phyloP scores from a whole-genome alignment of 2,113 vertebrate species.

The Rhea americana region DNA sequence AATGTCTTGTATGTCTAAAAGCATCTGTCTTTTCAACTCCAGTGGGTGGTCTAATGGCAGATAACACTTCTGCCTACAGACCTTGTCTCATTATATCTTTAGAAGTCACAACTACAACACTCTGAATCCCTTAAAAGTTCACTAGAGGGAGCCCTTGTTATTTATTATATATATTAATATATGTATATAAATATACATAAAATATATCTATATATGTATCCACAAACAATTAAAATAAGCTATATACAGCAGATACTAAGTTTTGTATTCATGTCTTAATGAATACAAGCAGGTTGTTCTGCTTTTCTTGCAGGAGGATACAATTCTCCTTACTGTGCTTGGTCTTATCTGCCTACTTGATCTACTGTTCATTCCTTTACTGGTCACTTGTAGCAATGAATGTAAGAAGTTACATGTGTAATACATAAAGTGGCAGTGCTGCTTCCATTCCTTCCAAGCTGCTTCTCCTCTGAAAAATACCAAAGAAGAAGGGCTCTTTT shows the following conservation, averaged over 20 bases:
- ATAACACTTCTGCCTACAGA: neutral
- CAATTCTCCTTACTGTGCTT: neutral
- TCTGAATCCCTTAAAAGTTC: neutral
- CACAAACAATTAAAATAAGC: neutral
- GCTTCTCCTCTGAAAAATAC: neutral
- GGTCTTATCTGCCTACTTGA: neutral
- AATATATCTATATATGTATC: neutral
- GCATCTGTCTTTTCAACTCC: neutral
- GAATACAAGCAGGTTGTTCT: neutral
- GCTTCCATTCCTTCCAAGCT: constrained; percentile 1
- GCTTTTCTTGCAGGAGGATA: neutral
- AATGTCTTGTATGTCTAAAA: neutral
- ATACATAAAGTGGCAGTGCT: neutral
- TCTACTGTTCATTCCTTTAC: constrained; percentile 1
- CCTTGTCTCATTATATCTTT: neutral
- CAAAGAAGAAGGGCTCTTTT: neutral
- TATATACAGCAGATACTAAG: neutral
- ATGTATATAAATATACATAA: neutral
- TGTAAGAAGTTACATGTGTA: neutral
- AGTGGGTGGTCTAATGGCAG: neutral
- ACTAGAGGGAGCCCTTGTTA: constrained; percentile 41
- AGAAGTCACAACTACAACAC: neutral
- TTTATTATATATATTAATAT: neutral
- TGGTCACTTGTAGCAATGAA: neutral
- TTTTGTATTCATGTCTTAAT: neutral